Conservation (phyloP, 2,888 invertebrate species). For the Malacosoma neustria region DNA sequence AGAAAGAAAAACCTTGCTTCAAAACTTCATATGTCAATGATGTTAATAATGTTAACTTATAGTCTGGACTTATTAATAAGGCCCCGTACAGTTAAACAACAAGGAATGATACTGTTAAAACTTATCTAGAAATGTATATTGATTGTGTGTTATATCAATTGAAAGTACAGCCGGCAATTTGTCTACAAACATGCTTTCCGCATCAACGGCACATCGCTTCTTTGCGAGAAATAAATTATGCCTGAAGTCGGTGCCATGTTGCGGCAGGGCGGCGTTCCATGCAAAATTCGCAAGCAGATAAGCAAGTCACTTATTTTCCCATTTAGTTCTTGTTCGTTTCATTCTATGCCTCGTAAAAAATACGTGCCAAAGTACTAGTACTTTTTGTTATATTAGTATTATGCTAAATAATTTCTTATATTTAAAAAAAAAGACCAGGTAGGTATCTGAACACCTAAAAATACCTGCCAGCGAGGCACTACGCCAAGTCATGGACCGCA, state of each 20-base stretch:
- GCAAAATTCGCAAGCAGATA: constrained; percentile 51
- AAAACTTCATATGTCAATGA: too few species aligned
- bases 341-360: constrained; percentile 5
- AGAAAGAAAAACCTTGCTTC: too few species aligned
- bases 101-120: too few species aligned
- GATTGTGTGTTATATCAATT: background rate
- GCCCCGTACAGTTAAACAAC: too few species aligned
- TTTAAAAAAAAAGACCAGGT: too few species aligned
- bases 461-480: too few species aligned
- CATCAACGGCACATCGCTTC: constrained; percentile 61
- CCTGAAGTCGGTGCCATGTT: constrained; percentile 35
- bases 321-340: constrained; percentile 25
- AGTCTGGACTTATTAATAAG: too few species aligned
- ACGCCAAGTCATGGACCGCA: too few species aligned
- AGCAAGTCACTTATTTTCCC: constrained; percentile 32
- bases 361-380: background rate
- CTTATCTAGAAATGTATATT: background rate
- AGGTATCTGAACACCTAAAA: too few species aligned
- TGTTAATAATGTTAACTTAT: too few species aligned
- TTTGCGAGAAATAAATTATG: constrained; percentile 68
- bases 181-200: constrained; percentile 63
- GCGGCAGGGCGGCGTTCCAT: constrained; percentile 31
- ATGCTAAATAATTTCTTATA: too few species aligned
- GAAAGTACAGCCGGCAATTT: background rate
- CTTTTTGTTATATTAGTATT: background rate